Conservation (phyloP, 2,797 vertebrate genomes). For the Echeneis naucrates region DNA sequence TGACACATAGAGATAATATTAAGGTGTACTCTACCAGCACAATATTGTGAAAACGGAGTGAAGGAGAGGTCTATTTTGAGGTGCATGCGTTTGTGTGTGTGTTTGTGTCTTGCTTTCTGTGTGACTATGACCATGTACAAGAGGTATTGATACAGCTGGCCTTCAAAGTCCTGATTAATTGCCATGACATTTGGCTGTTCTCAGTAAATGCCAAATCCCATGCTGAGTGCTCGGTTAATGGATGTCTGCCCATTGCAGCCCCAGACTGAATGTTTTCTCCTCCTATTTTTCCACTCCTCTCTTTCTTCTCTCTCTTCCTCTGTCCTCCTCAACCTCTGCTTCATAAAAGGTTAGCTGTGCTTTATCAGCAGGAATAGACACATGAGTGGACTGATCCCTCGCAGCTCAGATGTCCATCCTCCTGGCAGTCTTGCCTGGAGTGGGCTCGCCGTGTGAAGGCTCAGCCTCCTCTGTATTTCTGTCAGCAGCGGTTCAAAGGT, state of each 20-base stretch:
- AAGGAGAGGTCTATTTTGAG: constrained; percentile 16
- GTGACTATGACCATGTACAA: constrained; percentile 40
- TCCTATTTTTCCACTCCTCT: constrained; percentile 15
- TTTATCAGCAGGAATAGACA: constrained; percentile 61
- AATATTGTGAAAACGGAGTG: constrained; percentile 26
- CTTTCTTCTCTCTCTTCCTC: constrained; percentile 12
- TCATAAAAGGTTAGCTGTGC: constrained; percentile 63
- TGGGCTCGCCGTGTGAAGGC: constrained; percentile 11
- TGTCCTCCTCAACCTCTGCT: constrained; percentile 15
- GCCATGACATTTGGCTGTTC: constrained; percentile 79
- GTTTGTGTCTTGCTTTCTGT: constrained; percentile 22
- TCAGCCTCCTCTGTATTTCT: constrained; percentile 29
- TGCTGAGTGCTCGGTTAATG: constrained; percentile 74
- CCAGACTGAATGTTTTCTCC: constrained; percentile 27
- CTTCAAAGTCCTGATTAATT: constrained; percentile 80
- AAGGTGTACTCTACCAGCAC: constrained; percentile 39
- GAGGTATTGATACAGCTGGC: constrained; percentile 74
- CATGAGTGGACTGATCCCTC: constrained; percentile 32
- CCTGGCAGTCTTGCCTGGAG: constrained; percentile 41
- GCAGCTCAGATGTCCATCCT: constrained; percentile 45
- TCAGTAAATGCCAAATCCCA: constrained; percentile 77
- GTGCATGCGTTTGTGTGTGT: constrained; percentile 11
- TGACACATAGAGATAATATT: constrained; percentile 54
- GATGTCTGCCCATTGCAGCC: constrained; percentile 65
- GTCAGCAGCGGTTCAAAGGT: constrained; percentile 51